Evolutionary conservation across 2,113 vertebrate species (phyloP).

Genomic region (Otus sunia): DNA sequence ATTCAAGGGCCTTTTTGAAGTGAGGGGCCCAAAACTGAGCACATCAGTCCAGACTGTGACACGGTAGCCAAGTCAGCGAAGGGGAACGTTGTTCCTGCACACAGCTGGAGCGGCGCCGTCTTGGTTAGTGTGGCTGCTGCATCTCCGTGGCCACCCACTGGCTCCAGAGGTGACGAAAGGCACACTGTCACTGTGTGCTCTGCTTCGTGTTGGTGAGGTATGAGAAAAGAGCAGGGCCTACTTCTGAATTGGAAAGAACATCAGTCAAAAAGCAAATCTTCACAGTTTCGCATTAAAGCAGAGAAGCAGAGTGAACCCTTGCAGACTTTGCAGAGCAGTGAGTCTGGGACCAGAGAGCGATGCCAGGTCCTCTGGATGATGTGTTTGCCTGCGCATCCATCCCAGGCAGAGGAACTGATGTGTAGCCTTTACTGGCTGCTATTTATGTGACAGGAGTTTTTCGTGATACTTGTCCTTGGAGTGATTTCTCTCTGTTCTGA

Average conservation of each 20-base stretch:
- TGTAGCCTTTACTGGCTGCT: not conserved
- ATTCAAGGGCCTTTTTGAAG: no score
- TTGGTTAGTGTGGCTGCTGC: not conserved
- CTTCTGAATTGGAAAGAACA: not conserved
- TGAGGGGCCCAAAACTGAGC: no score
- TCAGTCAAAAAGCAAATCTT: not conserved
- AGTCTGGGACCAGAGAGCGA: not conserved
- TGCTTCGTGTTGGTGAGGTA: rapidly evolving
- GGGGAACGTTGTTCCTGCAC: not conserved
- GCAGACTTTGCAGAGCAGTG: not conserved
- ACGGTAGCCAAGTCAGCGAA: not conserved
- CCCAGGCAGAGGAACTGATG: not conserved
- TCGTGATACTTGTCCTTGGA: not conserved
- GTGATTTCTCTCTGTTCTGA: not conserved
- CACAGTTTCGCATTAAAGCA: not conserved
- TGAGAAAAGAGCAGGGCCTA: rapidly evolving
- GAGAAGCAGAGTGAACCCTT: not conserved
- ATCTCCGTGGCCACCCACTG: rapidly evolving
- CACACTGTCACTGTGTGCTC: not conserved
- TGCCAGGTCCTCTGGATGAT: not conserved
- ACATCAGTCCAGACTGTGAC: not conserved
- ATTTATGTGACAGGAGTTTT: not conserved
- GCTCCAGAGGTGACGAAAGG: not conserved
- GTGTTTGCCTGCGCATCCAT: not conserved
- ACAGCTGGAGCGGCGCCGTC: not conserved